Evolutionary conservation across 2,888 invertebrate species (phyloP), one percentile per base, ranked within the genome.

Genomic region (Parnassius orleans): DNA sequence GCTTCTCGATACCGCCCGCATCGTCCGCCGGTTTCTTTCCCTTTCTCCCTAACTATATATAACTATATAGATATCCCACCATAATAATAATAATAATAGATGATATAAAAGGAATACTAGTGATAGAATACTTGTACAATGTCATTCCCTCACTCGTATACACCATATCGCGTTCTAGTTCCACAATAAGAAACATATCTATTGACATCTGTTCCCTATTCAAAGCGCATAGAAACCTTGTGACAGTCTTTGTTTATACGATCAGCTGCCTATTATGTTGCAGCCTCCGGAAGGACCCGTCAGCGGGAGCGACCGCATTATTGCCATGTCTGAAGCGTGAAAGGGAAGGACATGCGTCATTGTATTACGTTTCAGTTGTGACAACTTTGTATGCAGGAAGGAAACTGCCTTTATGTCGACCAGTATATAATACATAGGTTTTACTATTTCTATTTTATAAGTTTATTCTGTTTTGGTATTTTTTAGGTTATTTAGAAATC

Each of bases 261-360:
- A 86, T 87, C 86, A 74, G 62, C 64, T 62, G 58, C 53, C 51
- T 62, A 62, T 66, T 65, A 75, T 71, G 64, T 74, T 75, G 77
- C 79, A 78, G 79, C 75, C 73, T 68, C 76, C 81, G 89, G 87
- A 88, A 87, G 87, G 87, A 89, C 74, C 80, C 86, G 84, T 88
- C 88, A 84, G 71, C 65, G 77, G 86, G 82, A 72, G 83, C 82
- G 86, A 86, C 82, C 74, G 81, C 78, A 80, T 84, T 86, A 89
- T 87, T 68, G 80, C 76, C 78, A 66, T 76, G 79, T 87, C 82
- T 72, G 67, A 68, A 68, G 83, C 70, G 79, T 79, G 82, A 87
- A 86, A 82, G 80, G 80, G 83, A 86, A 77, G 76, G 83, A 85
- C 85, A 80, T 72, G 71, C 77, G 78, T 80, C 80, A 81, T 87